Evolutionary conservation across 2,888 invertebrate genomes (phyloP).

Genomic region (Cephus pulcher): DNA sequence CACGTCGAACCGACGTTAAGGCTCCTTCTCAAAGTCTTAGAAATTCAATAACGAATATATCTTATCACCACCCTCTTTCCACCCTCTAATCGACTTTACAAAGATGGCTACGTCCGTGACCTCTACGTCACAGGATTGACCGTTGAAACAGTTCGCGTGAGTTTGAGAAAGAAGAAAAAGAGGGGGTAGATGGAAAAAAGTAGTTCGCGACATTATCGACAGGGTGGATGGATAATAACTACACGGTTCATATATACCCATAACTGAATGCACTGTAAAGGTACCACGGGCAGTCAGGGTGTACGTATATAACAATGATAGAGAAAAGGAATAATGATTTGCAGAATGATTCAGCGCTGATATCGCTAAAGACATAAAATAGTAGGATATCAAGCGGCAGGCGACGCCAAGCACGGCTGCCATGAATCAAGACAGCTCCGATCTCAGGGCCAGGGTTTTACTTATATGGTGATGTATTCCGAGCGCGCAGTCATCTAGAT

Average conservation of each 20-base stretch:
- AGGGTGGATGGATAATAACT: background rate
- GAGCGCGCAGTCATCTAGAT: slow-evolving; percentile 45
- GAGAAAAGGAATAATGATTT: slow-evolving; percentile 38
- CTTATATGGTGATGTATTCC: slow-evolving; percentile 56
- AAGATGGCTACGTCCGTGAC: background rate
- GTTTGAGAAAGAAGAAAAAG: background rate
- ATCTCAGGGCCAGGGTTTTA: slow-evolving; percentile 44
- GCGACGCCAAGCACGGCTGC: slow-evolving; percentile 33
- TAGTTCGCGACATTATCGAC: background rate
- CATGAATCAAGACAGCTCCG: slow-evolving; percentile 45
- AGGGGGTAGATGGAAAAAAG: background rate
- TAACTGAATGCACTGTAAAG: background rate
- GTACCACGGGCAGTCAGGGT: too few species aligned
- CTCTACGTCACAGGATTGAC: background rate
- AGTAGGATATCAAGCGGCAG: slow-evolving; percentile 28
- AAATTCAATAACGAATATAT: background rate
- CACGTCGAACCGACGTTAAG: background rate
- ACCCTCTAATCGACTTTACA: background rate
- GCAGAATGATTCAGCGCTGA: slow-evolving; percentile 40
- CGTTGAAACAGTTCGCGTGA: background rate
- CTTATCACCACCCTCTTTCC: background rate
- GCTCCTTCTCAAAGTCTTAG: background rate
- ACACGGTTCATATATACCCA: background rate
- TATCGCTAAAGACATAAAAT: slow-evolving; percentile 49
- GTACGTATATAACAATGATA: too few species aligned